Base-by-base conservation (phyloP, 2,113 vertebrate species). In the Psettodes erumei region DNA sequence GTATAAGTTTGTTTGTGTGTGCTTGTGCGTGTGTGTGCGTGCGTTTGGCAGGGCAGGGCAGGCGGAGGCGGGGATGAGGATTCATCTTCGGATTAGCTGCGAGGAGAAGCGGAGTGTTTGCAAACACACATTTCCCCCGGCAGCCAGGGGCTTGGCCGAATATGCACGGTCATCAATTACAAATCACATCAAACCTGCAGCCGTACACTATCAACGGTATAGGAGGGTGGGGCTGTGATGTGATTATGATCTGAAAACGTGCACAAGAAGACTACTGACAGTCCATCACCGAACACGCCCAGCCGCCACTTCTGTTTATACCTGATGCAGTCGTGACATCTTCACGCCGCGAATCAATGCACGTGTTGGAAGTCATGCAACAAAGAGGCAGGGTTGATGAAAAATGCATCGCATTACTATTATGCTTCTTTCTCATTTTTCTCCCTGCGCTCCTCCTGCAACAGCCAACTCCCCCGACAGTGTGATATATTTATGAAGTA, bases 401-500 rank as follows among this genome's bases (percentile, higher is more conserved):
- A 67, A 81, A 73, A 73, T 65, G 40, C 65, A 77, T 71, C 47
- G 18, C 53, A 63, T 62, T 71, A 67, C 6, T 69, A 28, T 25
- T 47, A 0, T 53, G 19, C 13, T 6, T 63, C 18, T 48, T 73
- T 58, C 27, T 55, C 28, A 48, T 67, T 63, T 70, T 35, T 45
- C 54, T 54, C 59, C 55, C 50, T 42, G 11, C 23, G 45, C 37
- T 68, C 30, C 30, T 56, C 33, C n/a, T 77, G 19, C 19, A 66
- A 55, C 64, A 48, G 56, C 59, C 19, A 48, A 48, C 62, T 76
- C 80, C 75, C 56, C 3, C 8, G 54, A 72, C 68, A 68, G 55
- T 54, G 61, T 71, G 66, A 76, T 76, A 69, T 87, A 82, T 85
- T 88, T 79, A 75, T 83, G 80, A 83, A 65, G 71, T 45, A 48